Percentiles rank a stretch among this genome's conserved stretches.
Evolutionary conservation across 2,888 invertebrate species (phyloP).

Genomic region (Meghimatium bilineatum): DNA sequence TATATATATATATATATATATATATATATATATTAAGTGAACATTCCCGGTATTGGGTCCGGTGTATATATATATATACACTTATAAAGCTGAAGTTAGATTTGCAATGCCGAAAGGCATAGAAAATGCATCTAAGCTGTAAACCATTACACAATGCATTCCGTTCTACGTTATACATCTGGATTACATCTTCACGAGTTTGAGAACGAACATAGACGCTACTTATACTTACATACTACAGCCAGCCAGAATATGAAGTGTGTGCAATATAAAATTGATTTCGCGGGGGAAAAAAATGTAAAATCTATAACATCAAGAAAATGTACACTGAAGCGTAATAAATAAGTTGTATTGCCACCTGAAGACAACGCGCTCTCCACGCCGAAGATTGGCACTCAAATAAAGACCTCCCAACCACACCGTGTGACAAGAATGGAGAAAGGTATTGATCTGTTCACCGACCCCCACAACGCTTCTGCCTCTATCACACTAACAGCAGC

Average conservation of each 20-base stretch:
- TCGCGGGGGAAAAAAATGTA: background rate
- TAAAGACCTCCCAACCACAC: background rate
- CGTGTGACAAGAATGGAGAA: background rate
- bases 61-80: no score
- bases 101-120: no score
- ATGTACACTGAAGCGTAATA: background rate
- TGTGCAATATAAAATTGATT: background rate
- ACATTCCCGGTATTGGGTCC: no score
- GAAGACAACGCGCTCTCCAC: background rate
- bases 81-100: no score
- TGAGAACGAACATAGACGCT: no score
- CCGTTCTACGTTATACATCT: no score
- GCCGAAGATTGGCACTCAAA: background rate
- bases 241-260: background rate
- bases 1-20: no score
- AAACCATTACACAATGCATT: no score
- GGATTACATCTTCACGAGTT: no score
- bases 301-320: background rate
- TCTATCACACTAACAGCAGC: background rate
- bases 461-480: background rate
- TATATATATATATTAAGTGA: no score
- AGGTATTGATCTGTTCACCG: background rate
- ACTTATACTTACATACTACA: background rate
- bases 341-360: background rate
- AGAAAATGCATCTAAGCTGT: no score